Evolutionary conservation across 2,113 vertebrate genomes (phyloP).

Genomic region (Agapornis roseicollis): DNA sequence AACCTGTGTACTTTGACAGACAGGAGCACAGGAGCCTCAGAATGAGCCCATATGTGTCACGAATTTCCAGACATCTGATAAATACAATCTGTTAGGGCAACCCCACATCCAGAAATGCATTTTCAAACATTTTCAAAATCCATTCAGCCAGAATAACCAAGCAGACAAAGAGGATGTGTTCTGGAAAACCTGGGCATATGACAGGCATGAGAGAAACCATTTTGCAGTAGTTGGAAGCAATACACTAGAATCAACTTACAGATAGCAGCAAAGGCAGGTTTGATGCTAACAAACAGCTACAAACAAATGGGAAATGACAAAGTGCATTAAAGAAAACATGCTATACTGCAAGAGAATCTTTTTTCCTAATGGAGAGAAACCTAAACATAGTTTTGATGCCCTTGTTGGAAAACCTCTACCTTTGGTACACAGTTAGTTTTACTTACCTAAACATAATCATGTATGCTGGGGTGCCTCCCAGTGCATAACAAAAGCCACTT

Average conservation of each 20-base stretch:
- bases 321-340: not conserved
- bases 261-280: not conserved
- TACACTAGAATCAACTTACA: not conserved
- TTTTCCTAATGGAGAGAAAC: not conserved
- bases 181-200: not conserved
- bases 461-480: conserved; percentile 75
- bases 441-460: conserved; percentile 84
- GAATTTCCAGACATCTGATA: not conserved
- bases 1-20: not conserved
- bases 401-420: not conserved
- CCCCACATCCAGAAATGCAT: not conserved
- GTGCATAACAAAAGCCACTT: conserved; percentile 69
- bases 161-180: not conserved
- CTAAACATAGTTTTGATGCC: not conserved
- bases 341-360: not conserved
- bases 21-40: not conserved
- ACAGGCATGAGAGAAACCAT: not conserved
- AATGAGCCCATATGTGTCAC: not conserved
- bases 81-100: not conserved
- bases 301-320: not conserved
- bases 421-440: not conserved
- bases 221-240: not conserved
- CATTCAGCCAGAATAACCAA: not conserved
- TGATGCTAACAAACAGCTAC: not conserved
- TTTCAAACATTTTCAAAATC: not conserved